phyloP scores from a whole-genome alignment of 2,113 vertebrate species.

The Illadopsis cleaveri region DNA sequence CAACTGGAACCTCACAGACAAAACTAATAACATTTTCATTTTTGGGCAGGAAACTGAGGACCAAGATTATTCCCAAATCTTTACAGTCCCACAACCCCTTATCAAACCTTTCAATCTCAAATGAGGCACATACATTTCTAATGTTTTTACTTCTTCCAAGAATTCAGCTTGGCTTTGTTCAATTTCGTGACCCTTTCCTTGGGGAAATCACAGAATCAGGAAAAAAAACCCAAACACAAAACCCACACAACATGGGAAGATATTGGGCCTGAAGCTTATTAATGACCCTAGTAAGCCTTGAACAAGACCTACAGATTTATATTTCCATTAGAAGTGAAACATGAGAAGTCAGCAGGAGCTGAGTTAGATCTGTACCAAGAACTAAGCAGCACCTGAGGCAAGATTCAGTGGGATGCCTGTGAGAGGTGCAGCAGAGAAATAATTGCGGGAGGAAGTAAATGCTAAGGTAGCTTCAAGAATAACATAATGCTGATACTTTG shows the following conservation, averaged over 20 bases:
- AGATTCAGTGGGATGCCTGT: background rate
- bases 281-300: background rate
- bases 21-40: background rate
- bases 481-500: background rate
- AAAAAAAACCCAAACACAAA: no score
- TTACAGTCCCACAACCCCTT: background rate
- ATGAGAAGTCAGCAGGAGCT: background rate
- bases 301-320: background rate
- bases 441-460: background rate
- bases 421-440: background rate
- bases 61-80: background rate
- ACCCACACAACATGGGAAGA: background rate
- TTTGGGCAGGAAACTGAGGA: background rate
- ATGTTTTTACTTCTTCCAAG: background rate
- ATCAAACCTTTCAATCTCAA: background rate
- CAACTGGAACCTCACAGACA: background rate
- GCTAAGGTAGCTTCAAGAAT: background rate
- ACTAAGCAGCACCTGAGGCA: background rate
- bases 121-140: background rate
- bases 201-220: background rate
- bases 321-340: background rate
- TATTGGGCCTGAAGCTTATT: background rate
- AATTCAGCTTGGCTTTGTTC: background rate
- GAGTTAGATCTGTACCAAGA: background rate
- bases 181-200: background rate